Conservation (phyloP, 37 sponge, comb jelly and placozoan genomes). For the Diacarnus erythraeanus region DNA sequence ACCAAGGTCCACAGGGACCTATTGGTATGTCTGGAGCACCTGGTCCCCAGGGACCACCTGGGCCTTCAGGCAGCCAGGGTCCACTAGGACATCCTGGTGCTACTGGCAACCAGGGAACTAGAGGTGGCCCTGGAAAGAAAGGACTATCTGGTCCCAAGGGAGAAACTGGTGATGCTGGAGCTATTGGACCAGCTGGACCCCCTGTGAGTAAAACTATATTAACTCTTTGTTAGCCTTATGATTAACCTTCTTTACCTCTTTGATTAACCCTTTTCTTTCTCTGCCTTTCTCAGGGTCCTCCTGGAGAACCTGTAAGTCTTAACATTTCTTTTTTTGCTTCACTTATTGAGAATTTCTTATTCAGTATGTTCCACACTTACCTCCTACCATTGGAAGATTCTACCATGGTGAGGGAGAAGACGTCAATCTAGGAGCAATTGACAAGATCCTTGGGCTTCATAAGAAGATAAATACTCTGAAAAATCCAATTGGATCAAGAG, state of each 20-base stretch:
- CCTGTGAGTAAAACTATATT: constrained; percentile 33
- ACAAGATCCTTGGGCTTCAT: constrained; percentile 52
- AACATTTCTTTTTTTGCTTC: neutral
- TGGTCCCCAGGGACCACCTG: constrained; percentile 65
- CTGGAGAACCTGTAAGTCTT: constrained; percentile 64
- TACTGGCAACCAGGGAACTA: constrained; percentile 29
- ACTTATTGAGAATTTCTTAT: too few relatives aligned
- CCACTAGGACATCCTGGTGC: constrained; percentile 50
- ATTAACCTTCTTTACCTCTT: neutral
- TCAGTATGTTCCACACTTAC: constrained; percentile 7
- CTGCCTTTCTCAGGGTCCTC: constrained; percentile 50
- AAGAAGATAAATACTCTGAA: constrained; percentile 55
- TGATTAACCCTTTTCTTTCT: neutral
- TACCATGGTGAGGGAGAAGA: constrained; percentile 47
- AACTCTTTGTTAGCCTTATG: too few relatives aligned
- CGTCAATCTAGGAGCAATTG: constrained; percentile 42
- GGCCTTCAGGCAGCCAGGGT: constrained; percentile 44
- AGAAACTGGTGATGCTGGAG: constrained; percentile 46
- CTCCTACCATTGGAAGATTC: constrained; percentile 21
- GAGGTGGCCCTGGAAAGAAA: constrained; percentile 49
- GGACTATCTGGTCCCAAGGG: constrained; percentile 62
- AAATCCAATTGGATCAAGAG: constrained; percentile 44
- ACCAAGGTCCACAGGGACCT: constrained; percentile 51
- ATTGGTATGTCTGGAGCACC: constrained; percentile 69
- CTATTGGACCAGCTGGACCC: constrained; percentile 49